A percentile compares a stretch with the other conserved stretches of the same genome.
Evolutionary conservation across 1,140 invertebrate species (phyloP).

Genomic region (Dryas iulia): DNA sequence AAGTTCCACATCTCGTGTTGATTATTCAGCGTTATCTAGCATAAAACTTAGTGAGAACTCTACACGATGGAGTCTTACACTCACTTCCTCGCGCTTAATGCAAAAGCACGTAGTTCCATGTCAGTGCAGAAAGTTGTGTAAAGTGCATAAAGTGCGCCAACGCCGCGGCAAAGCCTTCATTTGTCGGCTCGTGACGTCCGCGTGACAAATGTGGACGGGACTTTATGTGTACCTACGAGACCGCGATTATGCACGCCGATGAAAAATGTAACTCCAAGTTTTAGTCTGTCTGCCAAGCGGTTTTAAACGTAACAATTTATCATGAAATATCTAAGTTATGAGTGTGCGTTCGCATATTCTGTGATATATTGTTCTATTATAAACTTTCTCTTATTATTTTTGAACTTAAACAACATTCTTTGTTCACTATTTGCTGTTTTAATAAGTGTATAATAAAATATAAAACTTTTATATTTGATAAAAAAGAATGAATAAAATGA

Average conservation of each 20-base stretch:
- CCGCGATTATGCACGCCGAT: constrained; percentile 64
- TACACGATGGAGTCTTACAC: constrained; percentile 59
- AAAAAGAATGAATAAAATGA: background rate
- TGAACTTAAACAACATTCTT: background rate
- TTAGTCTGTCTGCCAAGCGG: constrained; percentile 41
- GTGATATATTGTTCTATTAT: constrained; percentile 7
- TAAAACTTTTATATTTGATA: background rate
- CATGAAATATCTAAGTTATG: constrained; percentile 33
- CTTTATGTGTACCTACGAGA: constrained; percentile 51
- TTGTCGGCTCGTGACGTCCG: constrained; percentile 75
- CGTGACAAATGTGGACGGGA: constrained; percentile 75
- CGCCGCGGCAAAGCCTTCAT: constrained; percentile 75
- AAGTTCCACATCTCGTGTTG: constrained; percentile 64
- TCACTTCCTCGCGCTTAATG: constrained; percentile 69
- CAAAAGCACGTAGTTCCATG: constrained; percentile 74
- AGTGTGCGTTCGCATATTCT: constrained; percentile 5
- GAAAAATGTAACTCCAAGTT: constrained; percentile 61
- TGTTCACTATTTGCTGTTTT: background rate
- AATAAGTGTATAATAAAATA: background rate
- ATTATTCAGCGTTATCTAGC: constrained; percentile 69
- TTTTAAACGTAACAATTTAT: constrained; percentile 43
- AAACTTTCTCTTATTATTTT: background rate
- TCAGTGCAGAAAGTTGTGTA: constrained; percentile 72
- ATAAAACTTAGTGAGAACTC: constrained; percentile 69
- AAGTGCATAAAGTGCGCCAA: constrained; percentile 75